phyloP scores from a whole-genome alignment of 2,888 invertebrate genomes.

The Synanthedon tipuliformis region DNA sequence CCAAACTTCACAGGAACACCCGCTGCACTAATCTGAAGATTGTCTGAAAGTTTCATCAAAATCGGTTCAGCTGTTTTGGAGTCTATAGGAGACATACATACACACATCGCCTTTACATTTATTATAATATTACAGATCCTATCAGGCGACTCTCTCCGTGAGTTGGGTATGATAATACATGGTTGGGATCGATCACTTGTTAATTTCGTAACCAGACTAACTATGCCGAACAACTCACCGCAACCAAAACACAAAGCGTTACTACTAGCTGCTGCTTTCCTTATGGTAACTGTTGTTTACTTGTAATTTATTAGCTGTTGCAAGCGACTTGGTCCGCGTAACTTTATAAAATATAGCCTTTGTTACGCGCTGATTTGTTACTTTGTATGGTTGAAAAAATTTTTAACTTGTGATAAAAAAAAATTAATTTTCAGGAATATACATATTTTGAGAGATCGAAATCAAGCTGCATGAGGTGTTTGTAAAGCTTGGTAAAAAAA shows the following conservation, averaged over 20 bases:
- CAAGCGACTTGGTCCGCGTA: too few relatives aligned
- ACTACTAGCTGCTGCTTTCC: constrained; percentile 83
- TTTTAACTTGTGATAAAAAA: too few relatives aligned
- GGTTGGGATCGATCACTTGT: constrained; percentile 77
- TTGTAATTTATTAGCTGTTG: not conserved
- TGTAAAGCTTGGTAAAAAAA: not conserved
- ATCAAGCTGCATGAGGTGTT: constrained; percentile 35
- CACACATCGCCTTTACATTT: too few relatives aligned
- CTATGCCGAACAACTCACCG: constrained; percentile 77
- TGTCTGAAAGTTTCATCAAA: too few relatives aligned
- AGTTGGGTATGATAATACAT: constrained; percentile 76
- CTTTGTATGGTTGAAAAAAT: not conserved
- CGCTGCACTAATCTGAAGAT: too few relatives aligned
- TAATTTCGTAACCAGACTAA: constrained; percentile 79
- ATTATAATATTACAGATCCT: constrained; percentile 61
- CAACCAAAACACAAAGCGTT: constrained; percentile 84
- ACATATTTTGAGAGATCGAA: constrained; percentile 73
- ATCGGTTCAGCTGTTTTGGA: too few relatives aligned
- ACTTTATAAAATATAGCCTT: too few relatives aligned
- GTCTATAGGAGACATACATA: too few relatives aligned
- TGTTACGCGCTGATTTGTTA: too few relatives aligned
- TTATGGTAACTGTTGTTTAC: constrained; percentile 72
- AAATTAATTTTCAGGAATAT: constrained; percentile 73
- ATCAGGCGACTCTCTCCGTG: constrained; percentile 68
- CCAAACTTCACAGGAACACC: too few relatives aligned